A percentile compares a stretch with the other conserved stretches of the same genome.
Conservation (phyloP, 2,797 vertebrate genomes). For the Argya squamiceps region DNA sequence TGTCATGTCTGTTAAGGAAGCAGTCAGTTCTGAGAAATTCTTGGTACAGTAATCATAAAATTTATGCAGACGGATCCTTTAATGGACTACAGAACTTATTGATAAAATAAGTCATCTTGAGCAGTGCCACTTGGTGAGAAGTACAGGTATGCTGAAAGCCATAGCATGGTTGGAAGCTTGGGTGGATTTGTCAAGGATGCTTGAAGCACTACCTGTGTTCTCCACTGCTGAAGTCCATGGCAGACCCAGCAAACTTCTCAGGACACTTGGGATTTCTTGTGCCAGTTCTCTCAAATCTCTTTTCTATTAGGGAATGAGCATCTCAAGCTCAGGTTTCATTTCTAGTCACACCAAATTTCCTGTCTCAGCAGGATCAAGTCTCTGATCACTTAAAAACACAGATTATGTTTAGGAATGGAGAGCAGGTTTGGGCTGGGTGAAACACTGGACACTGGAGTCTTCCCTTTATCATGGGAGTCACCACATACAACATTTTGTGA, state of each 20-base stretch:
- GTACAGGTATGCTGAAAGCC: neutral
- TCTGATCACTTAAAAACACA: neutral
- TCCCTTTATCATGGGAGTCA: neutral
- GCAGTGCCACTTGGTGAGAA: neutral
- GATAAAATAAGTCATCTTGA: neutral
- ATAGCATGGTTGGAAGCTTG: neutral
- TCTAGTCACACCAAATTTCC: neutral
- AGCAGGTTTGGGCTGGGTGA: neutral
- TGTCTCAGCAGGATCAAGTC: neutral
- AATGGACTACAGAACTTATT: neutral
- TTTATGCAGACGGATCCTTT: neutral
- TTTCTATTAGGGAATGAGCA: neutral
- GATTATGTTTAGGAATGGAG: neutral
- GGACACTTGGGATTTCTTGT: neutral
- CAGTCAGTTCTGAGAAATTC: neutral
- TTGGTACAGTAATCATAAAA: neutral
- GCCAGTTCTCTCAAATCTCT: neutral
- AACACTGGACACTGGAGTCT: neutral
- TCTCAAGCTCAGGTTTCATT: neutral
- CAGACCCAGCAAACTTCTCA: neutral
- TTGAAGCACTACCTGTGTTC: neutral
- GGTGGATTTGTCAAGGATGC: neutral
- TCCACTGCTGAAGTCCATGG: neutral
- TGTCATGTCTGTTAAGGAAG: neutral
- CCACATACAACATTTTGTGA: rapidly evolving